Evolutionary conservation across 2,113 vertebrate species (phyloP), one percentile per base, ranked within the genome.

Genomic region (Odobenus rosmarus): DNA sequence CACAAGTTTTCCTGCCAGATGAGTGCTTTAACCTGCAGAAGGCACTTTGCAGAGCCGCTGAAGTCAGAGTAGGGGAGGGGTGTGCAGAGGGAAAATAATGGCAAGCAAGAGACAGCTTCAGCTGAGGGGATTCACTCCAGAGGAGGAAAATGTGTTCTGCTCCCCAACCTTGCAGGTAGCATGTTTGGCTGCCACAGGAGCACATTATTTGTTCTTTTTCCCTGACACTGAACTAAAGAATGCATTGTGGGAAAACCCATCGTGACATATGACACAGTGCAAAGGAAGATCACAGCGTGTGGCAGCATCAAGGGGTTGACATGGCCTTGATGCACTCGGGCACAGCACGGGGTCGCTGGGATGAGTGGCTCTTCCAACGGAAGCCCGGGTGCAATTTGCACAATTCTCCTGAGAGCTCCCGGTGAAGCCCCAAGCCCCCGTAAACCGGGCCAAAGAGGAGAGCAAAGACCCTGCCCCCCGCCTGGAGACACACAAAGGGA

Each of bases 201-300:
- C 97, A 98, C 98, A 99, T 98, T 99, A 98, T 99, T 99, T 99
- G 98, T 98, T 99, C 98, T 98, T 98, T 97, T 87, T 23, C 94
- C 86, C 97, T 98, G 98, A 99, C 98, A 98, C 98, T 90, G 98
- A 99, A 99, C 99, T 99, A 99, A 99, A 99, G 99, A 99, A 98
- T 98, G 99, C 99, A 99, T 99, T 99, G 99, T 99, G 99, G 99
- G 99, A 99, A 99, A 99, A 98, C 98, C 98, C 91, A 51, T 99
- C 98, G 98, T 98, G 98, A 99, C 99, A 99, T 98, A 99, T 99
- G 99, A 99, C 99, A 99, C 98, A 98, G 98, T 98, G 99, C 98
- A 99, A 99, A 99, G 98, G 98, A 99, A 98, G 98, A 98, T 99
- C 99, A 98, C 99, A 99, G 99, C 99, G 21, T 99, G 99, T 98